Conservation (phyloP, 2,888 invertebrate species). For the Mylabris sibirica region DNA sequence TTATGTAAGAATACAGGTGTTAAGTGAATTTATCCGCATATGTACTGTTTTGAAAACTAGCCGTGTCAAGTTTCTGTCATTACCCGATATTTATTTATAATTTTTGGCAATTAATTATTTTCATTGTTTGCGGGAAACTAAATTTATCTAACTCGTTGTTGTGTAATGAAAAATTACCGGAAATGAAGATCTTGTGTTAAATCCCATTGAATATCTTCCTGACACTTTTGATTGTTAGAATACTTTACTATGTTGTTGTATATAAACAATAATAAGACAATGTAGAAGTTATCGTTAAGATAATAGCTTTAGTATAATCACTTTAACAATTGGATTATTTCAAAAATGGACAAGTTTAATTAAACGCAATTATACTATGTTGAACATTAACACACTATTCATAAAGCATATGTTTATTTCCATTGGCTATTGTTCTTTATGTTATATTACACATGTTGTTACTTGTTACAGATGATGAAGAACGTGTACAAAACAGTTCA, state of each 20-base stretch:
- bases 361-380: slow-evolving; percentile 28
- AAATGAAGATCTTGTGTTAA: no score
- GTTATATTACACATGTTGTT: slow-evolving; percentile 31
- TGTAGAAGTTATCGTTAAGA: neutral
- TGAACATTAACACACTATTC: slow-evolving; percentile 32
- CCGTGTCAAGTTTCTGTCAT: neutral
- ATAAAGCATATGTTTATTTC: slow-evolving; percentile 37
- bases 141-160: no score
- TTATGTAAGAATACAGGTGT: neutral
- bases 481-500: slow-evolving; percentile 36
- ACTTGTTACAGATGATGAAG: no score
- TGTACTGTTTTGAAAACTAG: no score
- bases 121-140: no score
- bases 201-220: neutral
- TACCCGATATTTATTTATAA: no score
- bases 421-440: slow-evolving; percentile 35
- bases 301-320: neutral
- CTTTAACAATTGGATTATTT: slow-evolving; percentile 22
- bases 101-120: no score
- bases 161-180: no score
- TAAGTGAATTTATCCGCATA: neutral
- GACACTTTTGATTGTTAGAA: neutral
- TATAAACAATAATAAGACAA: neutral
- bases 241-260: neutral
- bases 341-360: slow-evolving; percentile 27